Base-by-base conservation (phyloP, 1,140 invertebrate genomes). In the Watersipora subatra region DNA sequence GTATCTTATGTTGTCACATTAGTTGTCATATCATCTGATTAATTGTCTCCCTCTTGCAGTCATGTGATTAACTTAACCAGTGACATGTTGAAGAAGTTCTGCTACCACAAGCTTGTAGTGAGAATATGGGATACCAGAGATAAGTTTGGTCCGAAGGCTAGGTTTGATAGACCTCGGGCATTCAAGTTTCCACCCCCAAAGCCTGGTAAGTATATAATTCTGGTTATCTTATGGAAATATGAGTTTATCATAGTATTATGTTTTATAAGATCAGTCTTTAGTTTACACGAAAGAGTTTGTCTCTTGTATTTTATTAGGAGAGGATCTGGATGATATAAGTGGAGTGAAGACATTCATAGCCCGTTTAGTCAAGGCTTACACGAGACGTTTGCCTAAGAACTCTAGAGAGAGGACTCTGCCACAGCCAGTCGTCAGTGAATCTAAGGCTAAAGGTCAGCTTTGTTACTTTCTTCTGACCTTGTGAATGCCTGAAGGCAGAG, bases 101-200 rank as follows among this genome's bases (percentile, higher is more conserved):
- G 73, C 62, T 70, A 70, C 24, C 77, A 79, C 65, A 72, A 71
- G 1, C 55, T 79, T 3, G 72, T 76, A 56, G 62, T 80, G 22
- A 57, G 74, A 24, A 72, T 80, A 12, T 80, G 78, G 78, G 76
- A 80, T 63, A 73, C 72, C 22, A 76, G 75, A 64, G 76, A 79
- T 28, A 78, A 77, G 67, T 69, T 76, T 29, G 72, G 72, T 25
- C 69, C 74, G 7, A 68, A 74, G 62, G 76, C 77, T 17, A 69
- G 72, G 26, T 78, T 75, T 68, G 77, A 78, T 64, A 66, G 73
- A 65, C 75, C 77, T 7, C 66, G 68, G 34, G 66, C 67, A 19
- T 78, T 78, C 66, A 72, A 73, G 61, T 67, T 80, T 3, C 73
- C 75, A 20, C 70, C 71, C 34, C 66, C 69, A 7, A 76, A 75